Conservation (phyloP, 2,888 invertebrate genomes). For the Pollenia labialis region DNA sequence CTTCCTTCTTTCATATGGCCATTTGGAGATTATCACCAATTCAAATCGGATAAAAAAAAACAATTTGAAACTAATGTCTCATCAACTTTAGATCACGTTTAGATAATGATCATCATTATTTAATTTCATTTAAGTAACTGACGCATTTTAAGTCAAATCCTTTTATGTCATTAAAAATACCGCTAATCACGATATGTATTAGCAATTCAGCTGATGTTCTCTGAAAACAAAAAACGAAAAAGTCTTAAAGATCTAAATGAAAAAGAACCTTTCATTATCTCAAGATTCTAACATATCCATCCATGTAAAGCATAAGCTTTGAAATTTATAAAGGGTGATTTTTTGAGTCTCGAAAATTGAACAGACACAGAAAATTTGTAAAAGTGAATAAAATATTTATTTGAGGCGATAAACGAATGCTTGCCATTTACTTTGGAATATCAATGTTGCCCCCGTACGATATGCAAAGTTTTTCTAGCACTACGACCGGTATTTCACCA, state of each 20-base stretch:
- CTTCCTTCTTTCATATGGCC: neutral
- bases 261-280: slow-evolving; percentile 63
- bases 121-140: slow-evolving; percentile 49
- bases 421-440: too few relatives aligned
- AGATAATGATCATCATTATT: slow-evolving; percentile 59
- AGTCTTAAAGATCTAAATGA: slow-evolving; percentile 21
- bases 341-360: too few relatives aligned
- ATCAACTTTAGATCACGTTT: slow-evolving; percentile 59
- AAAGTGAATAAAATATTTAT: too few relatives aligned
- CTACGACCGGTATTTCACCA: too few relatives aligned
- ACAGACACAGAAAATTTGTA: too few relatives aligned
- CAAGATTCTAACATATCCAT: slow-evolving; percentile 63
- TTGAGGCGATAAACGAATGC: too few relatives aligned
- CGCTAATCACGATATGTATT: slow-evolving; percentile 76
- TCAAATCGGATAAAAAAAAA: slow-evolving; percentile 6
- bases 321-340: too few relatives aligned
- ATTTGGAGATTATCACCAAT: slow-evolving; percentile 38
- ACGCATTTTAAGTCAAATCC: slow-evolving; percentile 62
- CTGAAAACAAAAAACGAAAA: slow-evolving; percentile 1
- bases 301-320: neutral
- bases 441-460: too few relatives aligned
- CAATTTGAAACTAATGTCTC: slow-evolving; percentile 45
- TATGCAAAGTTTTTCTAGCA: too few relatives aligned
- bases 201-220: slow-evolving; percentile 40
- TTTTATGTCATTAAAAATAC: slow-evolving; percentile 71